These are phyloP conservation scores for Pagrus major DNA, from an alignment of 2,113 vertebrate genomes.

Conservation along the genomic window DNA sequence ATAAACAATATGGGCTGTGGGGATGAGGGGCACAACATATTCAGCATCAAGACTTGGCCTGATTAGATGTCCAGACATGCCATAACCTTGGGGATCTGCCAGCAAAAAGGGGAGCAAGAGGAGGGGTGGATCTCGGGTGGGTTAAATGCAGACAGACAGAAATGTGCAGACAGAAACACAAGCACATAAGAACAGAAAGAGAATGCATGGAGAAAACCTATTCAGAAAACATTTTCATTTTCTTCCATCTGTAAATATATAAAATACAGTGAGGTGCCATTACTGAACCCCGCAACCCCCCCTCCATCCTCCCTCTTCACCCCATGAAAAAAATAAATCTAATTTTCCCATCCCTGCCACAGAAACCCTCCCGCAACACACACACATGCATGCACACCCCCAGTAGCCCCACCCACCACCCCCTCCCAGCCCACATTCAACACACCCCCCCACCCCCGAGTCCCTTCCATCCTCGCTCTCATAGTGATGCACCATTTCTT, in stretches of 20 bases:
- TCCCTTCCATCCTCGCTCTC: constrained; percentile 72
- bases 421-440: constrained; percentile 66
- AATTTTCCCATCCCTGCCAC: constrained; percentile 84
- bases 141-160: constrained; percentile 66
- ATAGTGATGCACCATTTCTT: constrained; percentile 81
- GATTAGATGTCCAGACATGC: constrained; percentile 84
- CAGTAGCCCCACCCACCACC: constrained; percentile 60
- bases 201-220: constrained; percentile 65
- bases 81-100: constrained; percentile 83
- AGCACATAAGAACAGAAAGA: constrained; percentile 37
- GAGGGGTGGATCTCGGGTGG: constrained; percentile 38
- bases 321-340: constrained; percentile 84
- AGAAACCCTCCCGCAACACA: constrained; percentile 67
- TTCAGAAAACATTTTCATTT: constrained; percentile 80
- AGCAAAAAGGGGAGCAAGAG: constrained; percentile 48
- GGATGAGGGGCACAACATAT: constrained; percentile 75
- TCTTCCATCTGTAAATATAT: constrained; percentile 71
- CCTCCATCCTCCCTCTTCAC: constrained; percentile 60
- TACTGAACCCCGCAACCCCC: constrained; percentile 67
- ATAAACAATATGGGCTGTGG: constrained; percentile 68
- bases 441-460: too few relatives aligned
- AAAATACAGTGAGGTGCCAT: constrained; percentile 77
- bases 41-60: constrained; percentile 72
- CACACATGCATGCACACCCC: constrained; percentile 14
- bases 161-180: constrained; percentile 49